Conservation (phyloP, 2,888 invertebrate species). For the Drosophila diplacantha region DNA sequence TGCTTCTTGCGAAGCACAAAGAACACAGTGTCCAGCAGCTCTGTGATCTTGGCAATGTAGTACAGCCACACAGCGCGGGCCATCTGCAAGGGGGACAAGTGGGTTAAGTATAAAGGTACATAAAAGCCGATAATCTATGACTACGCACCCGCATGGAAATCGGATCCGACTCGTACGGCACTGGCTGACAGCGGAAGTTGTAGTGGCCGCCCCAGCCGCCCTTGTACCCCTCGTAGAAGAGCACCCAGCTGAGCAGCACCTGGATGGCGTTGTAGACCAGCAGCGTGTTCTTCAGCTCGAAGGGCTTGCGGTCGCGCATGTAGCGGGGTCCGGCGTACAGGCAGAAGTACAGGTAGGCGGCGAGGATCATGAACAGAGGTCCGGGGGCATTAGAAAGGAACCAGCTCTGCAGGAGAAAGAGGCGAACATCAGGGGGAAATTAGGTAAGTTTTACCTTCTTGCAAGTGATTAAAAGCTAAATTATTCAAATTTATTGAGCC, state of each 20-base stretch:
- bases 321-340: conserved; percentile 89
- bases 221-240: conserved; percentile 84
- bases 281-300: conserved; percentile 87
- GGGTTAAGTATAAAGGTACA: background rate
- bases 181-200: conserved; percentile 84
- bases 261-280: conserved; percentile 93
- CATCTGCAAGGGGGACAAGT: conserved; percentile 68
- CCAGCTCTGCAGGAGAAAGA: conserved; percentile 80
- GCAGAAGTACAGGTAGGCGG: conserved; percentile 85
- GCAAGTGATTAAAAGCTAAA: background rate
- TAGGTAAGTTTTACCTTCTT: background rate
- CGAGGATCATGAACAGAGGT: conserved; percentile 83
- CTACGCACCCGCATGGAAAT: conserved; percentile 79
- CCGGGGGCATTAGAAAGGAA: conserved; percentile 85
- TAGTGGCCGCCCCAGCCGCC: conserved; percentile 82
- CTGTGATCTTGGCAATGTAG: conserved; percentile 78
- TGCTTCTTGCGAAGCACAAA: conserved; percentile 91
- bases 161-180: conserved; percentile 82
- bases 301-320: conserved; percentile 93
- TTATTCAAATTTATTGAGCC: background rate
- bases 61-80: conserved; percentile 78
- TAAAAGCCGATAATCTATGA: background rate
- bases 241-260: conserved; percentile 88
- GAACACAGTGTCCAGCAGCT: conserved; percentile 81
- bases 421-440: too few species aligned